Conservation (phyloP, 1,140 invertebrate species). For the Acromyrmex heyeri region DNA sequence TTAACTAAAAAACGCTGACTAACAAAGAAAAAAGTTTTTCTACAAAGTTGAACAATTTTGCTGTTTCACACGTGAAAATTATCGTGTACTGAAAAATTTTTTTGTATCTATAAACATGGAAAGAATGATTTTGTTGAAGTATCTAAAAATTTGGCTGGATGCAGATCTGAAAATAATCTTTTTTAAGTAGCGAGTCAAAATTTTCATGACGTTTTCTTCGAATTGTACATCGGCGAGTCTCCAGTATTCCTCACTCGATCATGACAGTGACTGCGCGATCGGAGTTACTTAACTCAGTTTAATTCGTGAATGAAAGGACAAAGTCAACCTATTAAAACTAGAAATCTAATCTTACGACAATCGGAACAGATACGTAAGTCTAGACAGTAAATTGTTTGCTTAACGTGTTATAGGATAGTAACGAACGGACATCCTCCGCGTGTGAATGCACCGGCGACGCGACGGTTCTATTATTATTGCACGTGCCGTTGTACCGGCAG, state of each 20-base stretch:
- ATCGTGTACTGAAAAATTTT: neutral
- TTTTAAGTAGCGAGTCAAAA: neutral
- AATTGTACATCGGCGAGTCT: neutral
- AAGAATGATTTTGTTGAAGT: too few species aligned
- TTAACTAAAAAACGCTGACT: neutral
- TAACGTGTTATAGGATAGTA: constrained; percentile 8
- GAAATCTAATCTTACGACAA: constrained; percentile 1
- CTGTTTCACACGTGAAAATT: neutral
- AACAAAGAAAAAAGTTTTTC: neutral
- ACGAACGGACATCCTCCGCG: constrained; percentile 39
- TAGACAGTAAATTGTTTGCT: neutral
- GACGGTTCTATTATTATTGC: constrained; percentile 62
- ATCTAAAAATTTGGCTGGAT: too few species aligned
- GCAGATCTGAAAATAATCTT: too few species aligned
- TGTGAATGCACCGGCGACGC: constrained; percentile 62
- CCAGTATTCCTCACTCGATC: neutral
- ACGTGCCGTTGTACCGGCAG: constrained; percentile 59
- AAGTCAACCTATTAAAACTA: constrained; percentile 19
- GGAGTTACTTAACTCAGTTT: neutral
- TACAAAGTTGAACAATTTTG: neutral
- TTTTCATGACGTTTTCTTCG: neutral
- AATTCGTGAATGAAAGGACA: neutral
- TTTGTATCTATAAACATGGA: too few species aligned
- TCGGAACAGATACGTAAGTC: constrained; percentile 30
- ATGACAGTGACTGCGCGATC: neutral